These are phyloP conservation scores for Hirundichthys speculiger DNA, from an alignment of 2,113 vertebrate species.

Conservation along the genomic window DNA sequence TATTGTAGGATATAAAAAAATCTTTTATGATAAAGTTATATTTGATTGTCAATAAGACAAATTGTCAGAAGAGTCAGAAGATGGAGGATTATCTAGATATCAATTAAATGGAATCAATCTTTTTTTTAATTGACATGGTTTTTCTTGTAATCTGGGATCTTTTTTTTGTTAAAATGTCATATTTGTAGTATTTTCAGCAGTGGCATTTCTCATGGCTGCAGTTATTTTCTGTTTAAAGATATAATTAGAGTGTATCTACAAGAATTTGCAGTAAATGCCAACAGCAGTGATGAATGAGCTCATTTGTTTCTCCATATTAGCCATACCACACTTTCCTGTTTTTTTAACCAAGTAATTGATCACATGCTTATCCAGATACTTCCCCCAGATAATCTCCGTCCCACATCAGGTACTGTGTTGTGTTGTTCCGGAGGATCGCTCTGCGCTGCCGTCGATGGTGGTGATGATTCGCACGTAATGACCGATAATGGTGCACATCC, in stretches of 20 bases:
- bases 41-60: too few relatives aligned
- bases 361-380: constrained; percentile 2
- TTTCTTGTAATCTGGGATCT: too few relatives aligned
- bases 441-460: constrained; percentile 20
- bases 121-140: too few relatives aligned
- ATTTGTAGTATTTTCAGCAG: not conserved
- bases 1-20: too few relatives aligned
- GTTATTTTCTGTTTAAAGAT: not conserved
- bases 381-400: not conserved
- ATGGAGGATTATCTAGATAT: too few relatives aligned
- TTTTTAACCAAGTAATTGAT: constrained; percentile 6
- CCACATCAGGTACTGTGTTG: not conserved
- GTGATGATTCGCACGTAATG: constrained; percentile 45
- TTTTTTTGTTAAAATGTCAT: not conserved
- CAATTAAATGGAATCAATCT: too few relatives aligned
- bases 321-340: not conserved
- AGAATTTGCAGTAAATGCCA: not conserved
- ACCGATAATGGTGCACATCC: constrained; percentile 55
- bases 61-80: too few relatives aligned
- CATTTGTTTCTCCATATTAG: not conserved
- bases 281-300: not conserved
- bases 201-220: not conserved
- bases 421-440: not conserved
- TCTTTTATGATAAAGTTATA: too few relatives aligned
- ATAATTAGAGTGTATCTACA: not conserved